Base-by-base conservation (phyloP, 2,113 vertebrate species). In the Burhinus bistriatus region DNA sequence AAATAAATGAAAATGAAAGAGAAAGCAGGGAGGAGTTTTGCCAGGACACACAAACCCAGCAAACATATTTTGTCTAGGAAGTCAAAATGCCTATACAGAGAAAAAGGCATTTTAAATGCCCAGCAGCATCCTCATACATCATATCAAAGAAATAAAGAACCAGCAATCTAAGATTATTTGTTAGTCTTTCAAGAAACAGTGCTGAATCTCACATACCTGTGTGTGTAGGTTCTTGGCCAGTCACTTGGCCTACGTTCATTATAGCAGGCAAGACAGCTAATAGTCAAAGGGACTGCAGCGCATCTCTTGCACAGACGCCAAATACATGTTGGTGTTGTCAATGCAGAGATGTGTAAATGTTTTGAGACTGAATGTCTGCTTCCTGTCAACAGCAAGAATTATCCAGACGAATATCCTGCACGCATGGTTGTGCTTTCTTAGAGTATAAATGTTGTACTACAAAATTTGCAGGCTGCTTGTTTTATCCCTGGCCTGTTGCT, bases 331-430 rank as follows among this genome's bases (percentile, higher is more conserved):
- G 76, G 49, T 94, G 87, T 38, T 97, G 89, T 94, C 89, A 95
- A 42, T 85, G 87, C 5, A 1, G 91, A 93, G 89, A 87, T 29
- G 32, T 83, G 73, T 76, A 95, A 95, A 97, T 87, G 81, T 95
- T 97, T 96, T 89, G 89, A 97, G 83, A 83, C 34, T 72, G 75
- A 85, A 87, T 83, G 89, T 83, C 81, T 95, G 95, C 93, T 94
- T 95, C 87, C 77, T 93, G 89, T 97, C 95, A 97, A 87, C 93
- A 95, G 83, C 36, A 91, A 80, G 73, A 91, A 95, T 93, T 94
- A 93, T 81, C 72, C 73, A 97, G 91, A 95, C 19, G 15, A 95
- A 79, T 80, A 97, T 34, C 87, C 64, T 0, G 58, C 73, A 69
- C 4, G 54, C 73, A n/a, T 2, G 27, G 44, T 8, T 90, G 36